Evolutionary conservation across 2,888 invertebrate genomes (phyloP).

Genomic region (Abrostola triplasia): DNA sequence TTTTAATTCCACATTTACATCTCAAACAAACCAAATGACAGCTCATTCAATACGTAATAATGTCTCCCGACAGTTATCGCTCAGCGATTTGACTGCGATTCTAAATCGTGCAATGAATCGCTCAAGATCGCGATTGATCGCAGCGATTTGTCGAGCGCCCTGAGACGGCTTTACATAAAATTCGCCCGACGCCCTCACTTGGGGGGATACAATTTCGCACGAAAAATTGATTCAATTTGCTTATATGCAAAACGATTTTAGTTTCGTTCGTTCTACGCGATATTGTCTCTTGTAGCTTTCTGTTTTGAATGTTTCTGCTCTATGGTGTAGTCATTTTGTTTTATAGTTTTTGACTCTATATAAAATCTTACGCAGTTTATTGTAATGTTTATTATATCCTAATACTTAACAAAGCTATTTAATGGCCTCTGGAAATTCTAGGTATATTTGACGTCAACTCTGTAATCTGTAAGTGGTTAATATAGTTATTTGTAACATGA

Average conservation of each 20-base stretch:
- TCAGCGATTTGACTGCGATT: constrained; percentile 53
- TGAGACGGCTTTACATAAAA: constrained; percentile 58
- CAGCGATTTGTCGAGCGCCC: constrained; percentile 63
- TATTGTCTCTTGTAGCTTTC: constrained; percentile 50
- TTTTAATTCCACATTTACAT: constrained; percentile 18
- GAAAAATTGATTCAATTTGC: constrained; percentile 83
- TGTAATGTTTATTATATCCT: no score
- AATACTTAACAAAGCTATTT: no score
- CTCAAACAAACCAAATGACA: constrained; percentile 33
- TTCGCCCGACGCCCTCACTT: constrained; percentile 39
- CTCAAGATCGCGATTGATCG: constrained; percentile 59
- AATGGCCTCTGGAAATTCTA: no score
- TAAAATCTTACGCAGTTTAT: no score
- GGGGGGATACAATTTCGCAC: constrained; percentile 73
- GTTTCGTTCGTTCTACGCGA: constrained; percentile 46
- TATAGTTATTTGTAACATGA: no score
- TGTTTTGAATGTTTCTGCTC: constrained; percentile 31
- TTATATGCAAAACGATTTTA: constrained; percentile 76
- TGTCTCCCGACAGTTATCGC: constrained; percentile 45
- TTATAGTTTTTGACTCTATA: constrained; percentile 1
- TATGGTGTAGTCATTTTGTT: constrained; percentile 16
- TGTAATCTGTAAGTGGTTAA: no score
- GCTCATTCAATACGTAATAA: constrained; percentile 46
- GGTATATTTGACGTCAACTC: no score
- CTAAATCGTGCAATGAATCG: constrained; percentile 55